phyloP scores from a whole-genome alignment of 2,888 invertebrate genomes.

The Hirtodrosophila alboralis region DNA sequence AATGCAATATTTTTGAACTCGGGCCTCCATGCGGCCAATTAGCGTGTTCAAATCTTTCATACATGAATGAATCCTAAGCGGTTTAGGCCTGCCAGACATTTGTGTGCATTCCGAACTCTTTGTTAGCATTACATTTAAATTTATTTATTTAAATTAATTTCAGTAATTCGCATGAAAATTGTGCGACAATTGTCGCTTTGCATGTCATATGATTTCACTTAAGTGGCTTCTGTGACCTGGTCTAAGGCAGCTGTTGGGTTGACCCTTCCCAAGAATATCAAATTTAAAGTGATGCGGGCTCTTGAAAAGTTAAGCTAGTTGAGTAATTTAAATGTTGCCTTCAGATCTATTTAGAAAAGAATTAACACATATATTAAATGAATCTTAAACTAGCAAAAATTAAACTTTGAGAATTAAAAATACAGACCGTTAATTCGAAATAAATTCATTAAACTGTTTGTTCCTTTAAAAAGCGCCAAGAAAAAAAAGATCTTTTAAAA shows the following conservation, averaged over 20 bases:
- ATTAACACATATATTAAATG: not conserved
- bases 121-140: slow-evolving; percentile 53
- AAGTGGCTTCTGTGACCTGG: slow-evolving; percentile 34
- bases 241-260: slow-evolving; percentile 32
- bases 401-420: too few species aligned
- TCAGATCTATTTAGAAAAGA: not conserved
- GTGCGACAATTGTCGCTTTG: slow-evolving; percentile 49
- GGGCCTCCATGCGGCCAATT: slow-evolving; percentile 58
- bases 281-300: slow-evolving; percentile 32
- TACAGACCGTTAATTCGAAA: too few species aligned
- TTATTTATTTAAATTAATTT: slow-evolving; percentile 74
- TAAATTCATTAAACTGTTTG: too few species aligned
- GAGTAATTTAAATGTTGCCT: slow-evolving; percentile 10
- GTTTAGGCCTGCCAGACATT: slow-evolving; percentile 55
- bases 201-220: slow-evolving; percentile 21
- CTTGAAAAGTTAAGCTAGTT: slow-evolving; percentile 28
- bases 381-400: too few species aligned
- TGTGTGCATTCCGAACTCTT: slow-evolving; percentile 11
- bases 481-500: too few species aligned
- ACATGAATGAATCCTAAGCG: slow-evolving; percentile 70
- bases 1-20: slow-evolving; percentile 19
- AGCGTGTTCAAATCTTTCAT: slow-evolving; percentile 74
- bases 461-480: too few species aligned
- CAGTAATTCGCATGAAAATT: slow-evolving; percentile 39
- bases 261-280: not conserved